Conservation (phyloP, 2,797 vertebrate genomes). For the Intellagama lesueurii region DNA sequence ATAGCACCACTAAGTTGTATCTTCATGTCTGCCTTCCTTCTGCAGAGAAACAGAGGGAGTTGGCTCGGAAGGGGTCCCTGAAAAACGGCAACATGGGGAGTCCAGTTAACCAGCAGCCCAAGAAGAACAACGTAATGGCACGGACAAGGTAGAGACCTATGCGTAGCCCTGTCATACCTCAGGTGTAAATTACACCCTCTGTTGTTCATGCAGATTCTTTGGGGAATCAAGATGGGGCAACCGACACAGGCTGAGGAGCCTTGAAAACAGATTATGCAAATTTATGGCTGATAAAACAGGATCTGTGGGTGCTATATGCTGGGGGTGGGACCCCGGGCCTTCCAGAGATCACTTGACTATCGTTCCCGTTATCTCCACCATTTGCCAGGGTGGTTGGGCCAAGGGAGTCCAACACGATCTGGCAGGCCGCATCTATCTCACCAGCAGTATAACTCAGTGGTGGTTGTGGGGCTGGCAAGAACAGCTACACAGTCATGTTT, state of each 20-base stretch:
- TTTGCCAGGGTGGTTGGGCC: background rate
- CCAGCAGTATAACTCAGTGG: background rate
- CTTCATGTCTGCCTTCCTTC: conserved; percentile 59
- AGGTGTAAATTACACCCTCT: background rate
- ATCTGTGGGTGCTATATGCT: background rate
- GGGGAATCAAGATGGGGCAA: background rate
- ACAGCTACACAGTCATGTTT: background rate
- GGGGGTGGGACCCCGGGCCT: background rate
- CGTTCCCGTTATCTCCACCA: background rate
- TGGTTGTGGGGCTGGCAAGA: background rate
- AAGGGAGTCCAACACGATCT: background rate
- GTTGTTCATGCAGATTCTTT: background rate
- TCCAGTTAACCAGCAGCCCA: conserved; percentile 97
- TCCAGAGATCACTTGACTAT: background rate
- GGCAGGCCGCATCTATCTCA: background rate
- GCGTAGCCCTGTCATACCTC: background rate
- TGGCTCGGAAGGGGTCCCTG: conserved; percentile 94
- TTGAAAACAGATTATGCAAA: background rate
- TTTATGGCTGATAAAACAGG: background rate
- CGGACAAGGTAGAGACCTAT: conserved; percentile 89
- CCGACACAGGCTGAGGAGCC: too few species aligned
- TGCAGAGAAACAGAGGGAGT: conserved; percentile 96
- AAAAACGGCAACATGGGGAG: conserved; percentile 96
- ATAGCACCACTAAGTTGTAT: conserved; percentile 43
- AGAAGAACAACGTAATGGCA: conserved; percentile 98